Evolutionary conservation across 2,797 vertebrate genomes (phyloP).

Genomic region (Pangasius macronema): DNA sequence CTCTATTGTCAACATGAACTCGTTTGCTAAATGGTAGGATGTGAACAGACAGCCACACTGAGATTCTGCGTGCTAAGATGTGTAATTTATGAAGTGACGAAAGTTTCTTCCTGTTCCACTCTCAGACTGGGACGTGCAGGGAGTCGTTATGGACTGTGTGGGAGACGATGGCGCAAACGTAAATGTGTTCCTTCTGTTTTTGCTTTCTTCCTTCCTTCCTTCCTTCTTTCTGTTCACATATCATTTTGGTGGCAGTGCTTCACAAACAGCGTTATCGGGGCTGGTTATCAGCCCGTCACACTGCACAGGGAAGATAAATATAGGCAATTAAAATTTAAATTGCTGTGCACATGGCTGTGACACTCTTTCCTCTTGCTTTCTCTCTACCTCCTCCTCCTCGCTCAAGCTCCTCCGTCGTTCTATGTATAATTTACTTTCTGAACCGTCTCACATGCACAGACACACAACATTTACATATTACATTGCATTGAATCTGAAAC

Average conservation of each 20-base stretch:
- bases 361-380: conserved; percentile 59
- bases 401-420: not conserved
- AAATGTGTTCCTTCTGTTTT: conserved; percentile 60
- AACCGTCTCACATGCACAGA: not conserved
- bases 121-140: conserved; percentile 37
- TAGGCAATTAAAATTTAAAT: conserved; percentile 83
- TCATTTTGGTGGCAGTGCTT: conserved; percentile 41
- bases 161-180: conserved; percentile 61
- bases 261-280: conserved; percentile 74
- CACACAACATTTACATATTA: not conserved
- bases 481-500: not conserved
- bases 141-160: conserved; percentile 46
- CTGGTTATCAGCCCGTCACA: conserved; percentile 77
- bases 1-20: not conserved
- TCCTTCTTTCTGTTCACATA: conserved; percentile 43
- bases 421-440: conserved; percentile 28
- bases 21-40: not conserved
- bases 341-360: conserved; percentile 73
- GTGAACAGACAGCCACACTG: not conserved
- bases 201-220: not conserved
- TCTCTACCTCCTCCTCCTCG: conserved; percentile 29
- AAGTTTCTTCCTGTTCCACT: not conserved
- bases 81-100: not conserved
- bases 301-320: conserved; percentile 71
- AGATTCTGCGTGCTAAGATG: not conserved